Base-by-base conservation (phyloP, 53 echinoderm and acorn worm genomes). In the Mesocentrotus franciscanus region DNA sequence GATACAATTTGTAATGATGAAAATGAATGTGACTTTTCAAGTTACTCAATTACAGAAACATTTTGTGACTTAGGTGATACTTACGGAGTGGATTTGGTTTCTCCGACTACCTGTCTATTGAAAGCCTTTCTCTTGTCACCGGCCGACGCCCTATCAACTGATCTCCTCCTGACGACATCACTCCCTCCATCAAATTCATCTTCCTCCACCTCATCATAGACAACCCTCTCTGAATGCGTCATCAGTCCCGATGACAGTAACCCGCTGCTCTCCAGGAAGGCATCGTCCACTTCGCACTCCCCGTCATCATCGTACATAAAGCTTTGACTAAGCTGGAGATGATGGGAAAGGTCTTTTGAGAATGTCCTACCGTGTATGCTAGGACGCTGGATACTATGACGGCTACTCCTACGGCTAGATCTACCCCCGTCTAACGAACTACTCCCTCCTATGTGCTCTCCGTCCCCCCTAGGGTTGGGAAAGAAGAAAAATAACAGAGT, bases 241-340 rank as follows among this genome's bases (percentile, higher is more conserved):
- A 58, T 87, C 87, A 58, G 87, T 0, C 92, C 29, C 18, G 94
- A 66, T 0, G 96, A 49, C 27, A 96, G 94, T 13, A 95, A 75
- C 22, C 97, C 97, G 24, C 96, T 96, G 49, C 95, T 95, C 58
- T 87, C 85, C 2, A 90, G 85, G 79, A 94, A 97, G 74, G 60
- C 95, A 57, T 95, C 97, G 55, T 97, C 97, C 6, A 96, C 97
- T 12, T 96, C 97, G 24, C 95, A 95, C 6, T 96, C 97, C 26
- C 96, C 97, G 9, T 97, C 97, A 20, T 97, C 97, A 27, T 97
- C 96, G 16, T 78, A 59, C 10, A 96, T 85, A n/a, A 85, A 36
- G 89, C 95, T 95, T 1, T 66, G 20, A 18, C 95, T 87, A 2
- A 90, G 59, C 13, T 95, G 76, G 2, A 78, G 49, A 22, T 96